Conservation (phyloP, 2,797 vertebrate genomes). For the Pseudomugil gertrudae region DNA sequence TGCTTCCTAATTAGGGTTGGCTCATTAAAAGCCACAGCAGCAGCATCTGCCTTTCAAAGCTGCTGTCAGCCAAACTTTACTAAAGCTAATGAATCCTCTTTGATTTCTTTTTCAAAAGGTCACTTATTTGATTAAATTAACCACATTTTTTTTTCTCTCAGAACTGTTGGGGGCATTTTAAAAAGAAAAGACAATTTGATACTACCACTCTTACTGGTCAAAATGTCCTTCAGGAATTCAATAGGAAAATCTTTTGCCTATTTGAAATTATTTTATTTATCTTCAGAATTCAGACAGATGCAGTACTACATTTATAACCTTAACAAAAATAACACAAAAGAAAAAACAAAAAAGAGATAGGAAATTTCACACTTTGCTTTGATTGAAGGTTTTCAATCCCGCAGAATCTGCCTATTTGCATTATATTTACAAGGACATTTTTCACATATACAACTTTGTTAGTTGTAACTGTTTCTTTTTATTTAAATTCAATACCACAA, state of each 20-base stretch:
- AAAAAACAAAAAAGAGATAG: not conserved
- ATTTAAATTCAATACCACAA: conserved; percentile 11
- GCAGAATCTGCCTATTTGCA: conserved; percentile 11
- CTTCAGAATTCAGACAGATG: conserved; percentile 36
- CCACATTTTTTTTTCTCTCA: conserved; percentile 65
- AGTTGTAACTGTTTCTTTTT: conserved; percentile 10
- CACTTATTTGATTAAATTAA: conserved; percentile 88
- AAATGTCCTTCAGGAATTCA: conserved; percentile 66
- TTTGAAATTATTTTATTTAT: conserved; percentile 57
- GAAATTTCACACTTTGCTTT: conserved; percentile 7
- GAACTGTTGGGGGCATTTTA: conserved; percentile 74
- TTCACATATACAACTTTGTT: conserved; percentile 2
- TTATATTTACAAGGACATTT: conserved; percentile 10
- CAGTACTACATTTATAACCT: conserved; percentile 24
- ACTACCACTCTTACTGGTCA: conserved; percentile 63
- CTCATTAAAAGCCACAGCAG: conserved; percentile 86
- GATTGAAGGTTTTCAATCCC: conserved; percentile 23
- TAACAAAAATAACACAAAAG: not conserved
- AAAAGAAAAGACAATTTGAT: conserved; percentile 78
- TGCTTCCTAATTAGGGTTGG: conserved; percentile 85
- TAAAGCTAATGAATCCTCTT: conserved; percentile 88
- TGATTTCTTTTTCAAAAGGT: conserved; percentile 87
- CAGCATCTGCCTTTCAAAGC: conserved; percentile 89
- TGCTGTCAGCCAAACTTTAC: conserved; percentile 87
- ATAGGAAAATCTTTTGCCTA: conserved; percentile 39